A percentile compares a stretch with the other conserved stretches of the same genome.
Evolutionary conservation across 2,113 vertebrate genomes (phyloP).

Genomic region (Epinephelus lanceolatus): DNA sequence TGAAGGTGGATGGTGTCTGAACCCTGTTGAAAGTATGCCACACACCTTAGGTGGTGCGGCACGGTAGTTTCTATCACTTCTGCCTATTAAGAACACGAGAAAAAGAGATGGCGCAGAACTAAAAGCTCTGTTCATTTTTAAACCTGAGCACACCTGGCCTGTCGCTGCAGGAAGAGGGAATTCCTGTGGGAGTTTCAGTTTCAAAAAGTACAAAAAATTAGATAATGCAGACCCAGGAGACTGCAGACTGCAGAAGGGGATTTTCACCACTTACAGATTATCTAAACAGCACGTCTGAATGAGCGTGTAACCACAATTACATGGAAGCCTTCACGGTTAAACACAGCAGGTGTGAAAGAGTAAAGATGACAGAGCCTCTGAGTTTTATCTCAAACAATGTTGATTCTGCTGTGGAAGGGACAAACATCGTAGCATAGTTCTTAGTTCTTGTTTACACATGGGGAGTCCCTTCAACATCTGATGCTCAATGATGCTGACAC

Average conservation of each 20-base stretch:
- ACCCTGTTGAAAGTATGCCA: background rate
- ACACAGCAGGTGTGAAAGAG: background rate
- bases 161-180: background rate
- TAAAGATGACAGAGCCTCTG: background rate
- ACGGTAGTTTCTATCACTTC: background rate
- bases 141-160: background rate
- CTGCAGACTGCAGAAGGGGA: background rate
- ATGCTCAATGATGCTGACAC: background rate
- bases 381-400: background rate
- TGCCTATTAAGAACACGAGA: background rate
- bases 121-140: background rate
- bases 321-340: background rate
- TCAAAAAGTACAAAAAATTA: background rate
- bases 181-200: background rate
- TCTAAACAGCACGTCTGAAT: background rate
- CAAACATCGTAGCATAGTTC: background rate
- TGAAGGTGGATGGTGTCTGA: background rate
- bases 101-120: background rate
- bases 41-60: background rate
- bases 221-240: background rate
- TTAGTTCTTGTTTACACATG: background rate
- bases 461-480: constrained; percentile 3
- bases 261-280: background rate
- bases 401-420: background rate
- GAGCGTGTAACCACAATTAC: no score